Evolutionary conservation across 2,797 vertebrate genomes (phyloP), one percentile per base, ranked within the genome.

Genomic region (Gobionotothen gibberifrons): DNA sequence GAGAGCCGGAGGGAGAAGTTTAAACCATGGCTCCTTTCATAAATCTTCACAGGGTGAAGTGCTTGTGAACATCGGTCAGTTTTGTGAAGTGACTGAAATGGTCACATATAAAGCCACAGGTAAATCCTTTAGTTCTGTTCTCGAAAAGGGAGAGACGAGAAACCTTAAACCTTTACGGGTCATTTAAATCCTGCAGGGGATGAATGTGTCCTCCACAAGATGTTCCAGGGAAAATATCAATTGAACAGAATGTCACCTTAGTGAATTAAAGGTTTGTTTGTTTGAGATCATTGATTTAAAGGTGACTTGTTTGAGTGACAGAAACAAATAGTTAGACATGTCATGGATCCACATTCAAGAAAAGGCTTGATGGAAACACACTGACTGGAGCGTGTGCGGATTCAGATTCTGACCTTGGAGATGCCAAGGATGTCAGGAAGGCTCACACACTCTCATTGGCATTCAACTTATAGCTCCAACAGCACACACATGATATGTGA

Each of bases 321-420:
- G 78, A 83, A 84, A 86, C 78, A 85, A 90, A 83, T 73, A 63
- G 76, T 82, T 47, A 2, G 55, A 59, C 62, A 78, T 76, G 75
- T 76, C 78, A 81, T 47, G 68, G 69, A 77, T 85, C 53, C 79
- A 69, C 39, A 74, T 69, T 72, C 61, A 72, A 85, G 80, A 79
- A 49, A 16, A 48, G 65, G 43, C 63, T 72, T 72, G 84, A 83
- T 81, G 77, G 75, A 85, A 71, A 22, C 60, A 69, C 53, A 61
- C 70, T 51, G 75, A 80, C 59, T 82, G 74, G 76, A 88, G 69
- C 61, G 58, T 19, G 55, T 60, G 83, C 86, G 84, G 86, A 91
- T 90, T 89, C 80, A 85, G 72, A 90, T 67, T 29, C 72, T 88
- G 90, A 92, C 91, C 90, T 92, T 92, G 90, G 84, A 89, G 85